Percentiles rank a stretch among this genome's conserved stretches.
phyloP scores from a whole-genome alignment of 1,140 invertebrate species.

The Anastatus disparis region DNA sequence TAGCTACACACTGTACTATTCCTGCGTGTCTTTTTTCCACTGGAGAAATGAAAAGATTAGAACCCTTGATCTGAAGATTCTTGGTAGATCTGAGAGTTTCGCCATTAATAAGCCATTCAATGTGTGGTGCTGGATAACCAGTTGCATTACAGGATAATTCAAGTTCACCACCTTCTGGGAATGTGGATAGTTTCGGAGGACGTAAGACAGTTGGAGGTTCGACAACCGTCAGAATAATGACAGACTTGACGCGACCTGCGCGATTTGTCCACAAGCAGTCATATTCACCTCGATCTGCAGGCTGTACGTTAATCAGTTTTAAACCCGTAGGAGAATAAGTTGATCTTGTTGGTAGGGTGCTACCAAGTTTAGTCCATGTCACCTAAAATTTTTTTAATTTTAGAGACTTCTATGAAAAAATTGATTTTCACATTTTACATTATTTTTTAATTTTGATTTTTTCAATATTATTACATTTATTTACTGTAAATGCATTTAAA shows the following conservation, averaged over 20 bases:
- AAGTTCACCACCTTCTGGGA: slow-evolving; percentile 74
- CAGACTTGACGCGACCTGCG: slow-evolving; percentile 55
- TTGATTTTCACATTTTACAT: no score
- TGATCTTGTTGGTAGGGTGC: slow-evolving; percentile 55
- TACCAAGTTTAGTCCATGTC: slow-evolving; percentile 69
- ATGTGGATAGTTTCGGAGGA: slow-evolving; percentile 69
- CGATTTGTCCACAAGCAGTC: slow-evolving; percentile 63
- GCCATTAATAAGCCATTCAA: slow-evolving; percentile 89
- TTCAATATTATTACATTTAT: no score
- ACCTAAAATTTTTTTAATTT: slow-evolving; percentile 49
- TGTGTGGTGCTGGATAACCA: slow-evolving; percentile 77
- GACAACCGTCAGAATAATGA: slow-evolving; percentile 62
- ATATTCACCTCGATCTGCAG: slow-evolving; percentile 58
- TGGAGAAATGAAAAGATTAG: slow-evolving; percentile 72
- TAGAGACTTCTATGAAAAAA: no score
- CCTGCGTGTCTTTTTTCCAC: slow-evolving; percentile 86
- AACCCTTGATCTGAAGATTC: slow-evolving; percentile 64
- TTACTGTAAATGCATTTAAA: no score
- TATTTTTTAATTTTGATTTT: no score
- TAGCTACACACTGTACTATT: slow-evolving; percentile 89
- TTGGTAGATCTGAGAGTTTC: slow-evolving; percentile 70
- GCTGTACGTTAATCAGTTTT: slow-evolving; percentile 57
- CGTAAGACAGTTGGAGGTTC: slow-evolving; percentile 73
- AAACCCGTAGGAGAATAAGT: slow-evolving; percentile 52
- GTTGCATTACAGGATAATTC: slow-evolving; percentile 74